These are phyloP conservation scores for Polymixis flavicincta DNA, from an alignment of 2,888 invertebrate genomes.

Conservation along the genomic window DNA sequence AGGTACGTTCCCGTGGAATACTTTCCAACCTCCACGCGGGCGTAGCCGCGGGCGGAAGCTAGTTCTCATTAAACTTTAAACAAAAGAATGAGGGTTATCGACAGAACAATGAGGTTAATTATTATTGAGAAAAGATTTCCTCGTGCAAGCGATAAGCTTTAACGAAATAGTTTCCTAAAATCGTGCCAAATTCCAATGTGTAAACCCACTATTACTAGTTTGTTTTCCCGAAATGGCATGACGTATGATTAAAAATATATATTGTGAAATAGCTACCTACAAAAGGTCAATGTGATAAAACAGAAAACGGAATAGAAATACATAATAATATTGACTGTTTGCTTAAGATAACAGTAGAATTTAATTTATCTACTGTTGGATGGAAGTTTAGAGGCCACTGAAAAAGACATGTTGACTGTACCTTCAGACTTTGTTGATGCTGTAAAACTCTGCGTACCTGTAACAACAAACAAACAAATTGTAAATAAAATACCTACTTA, in stretches of 20 bases:
- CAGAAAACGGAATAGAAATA: conserved; percentile 9
- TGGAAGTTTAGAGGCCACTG: neutral
- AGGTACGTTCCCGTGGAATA: too few species aligned
- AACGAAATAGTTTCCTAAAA: neutral
- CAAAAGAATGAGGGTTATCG: conserved; percentile 10
- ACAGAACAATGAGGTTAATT: conserved; percentile 10
- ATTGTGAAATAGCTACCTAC: conserved; percentile 28
- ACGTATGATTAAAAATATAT: neutral
- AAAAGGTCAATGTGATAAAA: conserved; percentile 36
- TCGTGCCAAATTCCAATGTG: conserved; percentile 3
- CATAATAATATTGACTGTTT: conserved; percentile 6
- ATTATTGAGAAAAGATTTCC: conserved; percentile 13
- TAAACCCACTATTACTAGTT: neutral
- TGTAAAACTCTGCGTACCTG: conserved; percentile 68
- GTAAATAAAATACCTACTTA: conserved; percentile 29
- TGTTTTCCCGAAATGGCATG: neutral
- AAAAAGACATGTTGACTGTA: conserved; percentile 24
- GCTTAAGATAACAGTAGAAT: conserved; percentile 18
- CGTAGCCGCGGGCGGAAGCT: too few species aligned
- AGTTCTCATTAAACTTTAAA: conserved; percentile 15
- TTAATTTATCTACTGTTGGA: neutral
- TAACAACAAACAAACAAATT: conserved; percentile 64
- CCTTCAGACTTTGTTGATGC: conserved; percentile 43
- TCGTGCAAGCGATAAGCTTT: neutral
- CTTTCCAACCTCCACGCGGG: too few species aligned